Conservation (phyloP, 2,113 vertebrate genomes). For the Carassius gibelio region DNA sequence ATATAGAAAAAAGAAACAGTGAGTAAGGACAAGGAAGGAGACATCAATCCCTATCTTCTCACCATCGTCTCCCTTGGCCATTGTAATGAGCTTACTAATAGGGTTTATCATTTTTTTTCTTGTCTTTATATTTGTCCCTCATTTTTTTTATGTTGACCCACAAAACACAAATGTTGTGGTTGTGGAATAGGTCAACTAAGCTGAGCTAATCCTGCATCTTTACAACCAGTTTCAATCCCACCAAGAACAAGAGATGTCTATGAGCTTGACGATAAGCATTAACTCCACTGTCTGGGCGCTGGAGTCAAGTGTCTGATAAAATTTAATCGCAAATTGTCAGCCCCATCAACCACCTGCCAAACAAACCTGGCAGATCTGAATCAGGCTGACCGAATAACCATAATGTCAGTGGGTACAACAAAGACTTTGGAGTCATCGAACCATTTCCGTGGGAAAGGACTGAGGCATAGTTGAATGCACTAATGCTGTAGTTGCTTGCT, state of each 20-base stretch:
- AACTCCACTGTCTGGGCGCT: constrained; percentile 47
- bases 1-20: constrained; percentile 54
- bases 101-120: constrained; percentile 38
- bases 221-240: constrained; percentile 47
- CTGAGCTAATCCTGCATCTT: constrained; percentile 41
- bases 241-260: constrained; percentile 49
- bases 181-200: constrained; percentile 46
- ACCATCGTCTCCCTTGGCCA: constrained; percentile 38
- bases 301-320: constrained; percentile 55
- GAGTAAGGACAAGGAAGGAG: constrained; percentile 40
- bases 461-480: constrained; percentile 59
- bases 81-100: constrained; percentile 54
- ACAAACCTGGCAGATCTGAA: constrained; percentile 40
- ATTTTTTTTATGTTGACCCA: constrained; percentile 2
- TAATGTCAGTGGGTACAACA: constrained; percentile 46
- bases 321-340: constrained; percentile 46
- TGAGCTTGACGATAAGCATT: constrained; percentile 48
- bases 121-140: constrained; percentile 26
- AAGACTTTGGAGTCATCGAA: constrained; percentile 40
- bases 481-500: constrained; percentile 48
- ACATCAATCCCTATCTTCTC: constrained; percentile 48
- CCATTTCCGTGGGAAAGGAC: constrained; percentile 67
- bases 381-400: constrained; percentile 49
- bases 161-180: constrained; percentile 2
- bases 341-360: constrained; percentile 46